Base-by-base conservation (phyloP, 2,797 vertebrate genomes). In the Galaxias olidus region DNA sequence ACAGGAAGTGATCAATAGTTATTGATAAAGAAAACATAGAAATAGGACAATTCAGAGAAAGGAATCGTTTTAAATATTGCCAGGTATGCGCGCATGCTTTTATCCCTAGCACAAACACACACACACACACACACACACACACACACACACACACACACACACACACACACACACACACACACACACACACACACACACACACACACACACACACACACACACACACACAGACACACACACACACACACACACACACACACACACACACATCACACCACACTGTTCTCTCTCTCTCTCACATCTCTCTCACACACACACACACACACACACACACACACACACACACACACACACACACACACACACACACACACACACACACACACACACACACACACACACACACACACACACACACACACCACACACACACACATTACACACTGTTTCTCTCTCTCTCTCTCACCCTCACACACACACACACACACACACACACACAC, bases 311-410 rank as follows among this genome's bases (percentile, higher is more conserved):
- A 48, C 63, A 47, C 63, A 20, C 18, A 12, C 63, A 65, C 17
- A 43, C 43, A 63, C 52, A 18, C 42, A 45, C 56, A 18, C 56
- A 58, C 42, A 56, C 63, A 56, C 53, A 65, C 63, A 57, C 53
- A 49, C 44, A 42, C 63, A 65, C 53, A 65, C 19, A 14, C 58
- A 45, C 8, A 7, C 30, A 93, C 78, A 98, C 97, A 2, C 30
- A 2, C 30, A 2, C 6, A n/a, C 30, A 2, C 30, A 3, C 30
- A 19, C 46, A 4, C 12, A 48, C 63, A 47, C 63, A 20, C 18
- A 12, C 63, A 65, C 17, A 43, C 43, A 63, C 52, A 18, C 42
- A 45, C 56, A 18, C 56, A 58, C 42, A 56, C 63, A 56, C 53
- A 65, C 63, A 57, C 53, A 49, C 44, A 42, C 63, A 65, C 53